Evolutionary conservation across 2,797 vertebrate genomes (phyloP).

Genomic region (Danio tinwini): DNA sequence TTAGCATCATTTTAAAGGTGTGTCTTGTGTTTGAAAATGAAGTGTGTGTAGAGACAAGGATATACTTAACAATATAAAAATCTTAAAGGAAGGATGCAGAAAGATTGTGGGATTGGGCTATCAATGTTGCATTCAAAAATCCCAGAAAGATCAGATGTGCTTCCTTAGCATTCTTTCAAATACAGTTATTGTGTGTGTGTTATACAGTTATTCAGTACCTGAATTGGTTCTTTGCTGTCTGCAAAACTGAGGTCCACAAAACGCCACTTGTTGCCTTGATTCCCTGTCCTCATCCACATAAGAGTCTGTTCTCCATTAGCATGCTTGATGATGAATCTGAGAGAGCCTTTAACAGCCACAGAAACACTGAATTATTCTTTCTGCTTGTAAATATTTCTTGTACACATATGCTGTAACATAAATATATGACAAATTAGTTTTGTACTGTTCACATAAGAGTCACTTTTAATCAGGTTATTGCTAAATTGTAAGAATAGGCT

Average conservation of each 20-base stretch:
- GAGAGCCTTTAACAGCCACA: constrained; percentile 66
- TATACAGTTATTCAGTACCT: constrained; percentile 73
- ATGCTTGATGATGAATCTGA: constrained; percentile 73
- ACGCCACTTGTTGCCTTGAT: constrained; percentile 81
- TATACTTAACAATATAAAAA: too few species aligned
- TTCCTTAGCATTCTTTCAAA: too few species aligned
- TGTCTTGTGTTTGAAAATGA: too few species aligned
- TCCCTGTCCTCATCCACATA: constrained; percentile 77
- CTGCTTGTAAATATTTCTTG: not conserved
- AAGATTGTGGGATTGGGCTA: too few species aligned
- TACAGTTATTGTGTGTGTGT: not conserved
- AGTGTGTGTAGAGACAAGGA: too few species aligned
- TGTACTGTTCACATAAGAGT: not conserved
- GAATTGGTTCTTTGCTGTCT: constrained; percentile 68
- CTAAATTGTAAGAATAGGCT: not conserved
- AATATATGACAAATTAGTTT: not conserved
- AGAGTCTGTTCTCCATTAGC: constrained; percentile 66
- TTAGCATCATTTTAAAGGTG: too few species aligned
- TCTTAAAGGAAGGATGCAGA: too few species aligned
- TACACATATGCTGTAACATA: not conserved
- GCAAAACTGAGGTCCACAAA: constrained; percentile 77
- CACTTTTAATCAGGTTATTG: not conserved
- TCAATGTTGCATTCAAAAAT: too few species aligned
- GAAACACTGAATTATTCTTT: not conserved
- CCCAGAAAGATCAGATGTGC: too few species aligned